A percentile compares a stretch with the other conserved stretches of the same genome.
These are phyloP conservation scores for Trididemnum miniatum DNA, from an alignment of 23 tunicate genomes.

Conservation along the genomic window DNA sequence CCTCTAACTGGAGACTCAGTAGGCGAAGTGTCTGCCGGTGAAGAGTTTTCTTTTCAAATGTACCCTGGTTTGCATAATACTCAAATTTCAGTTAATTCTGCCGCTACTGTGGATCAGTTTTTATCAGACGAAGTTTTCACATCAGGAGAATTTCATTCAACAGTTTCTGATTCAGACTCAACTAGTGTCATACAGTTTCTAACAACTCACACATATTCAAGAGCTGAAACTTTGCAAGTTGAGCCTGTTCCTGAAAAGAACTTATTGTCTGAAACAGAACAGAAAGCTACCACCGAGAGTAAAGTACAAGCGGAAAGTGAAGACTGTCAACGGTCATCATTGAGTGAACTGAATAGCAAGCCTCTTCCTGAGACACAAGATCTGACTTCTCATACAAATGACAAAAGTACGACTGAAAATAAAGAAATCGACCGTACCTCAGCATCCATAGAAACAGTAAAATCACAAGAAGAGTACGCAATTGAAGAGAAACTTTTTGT, in stretches of 20 bases:
- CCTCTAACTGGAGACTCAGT: slow-evolving; percentile 39
- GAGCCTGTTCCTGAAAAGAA: background rate
- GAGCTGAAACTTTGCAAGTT: background rate
- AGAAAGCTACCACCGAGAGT: background rate
- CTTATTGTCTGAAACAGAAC: too few species aligned
- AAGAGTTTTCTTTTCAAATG: slow-evolving; percentile 50
- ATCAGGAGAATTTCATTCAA: slow-evolving; percentile 33
- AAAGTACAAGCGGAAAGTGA: background rate
- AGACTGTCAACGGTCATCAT: background rate
- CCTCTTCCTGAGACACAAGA: background rate
- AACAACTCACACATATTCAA: too few species aligned
- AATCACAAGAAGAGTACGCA: background rate
- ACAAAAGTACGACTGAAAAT: too few species aligned
- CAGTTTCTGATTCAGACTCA: background rate
- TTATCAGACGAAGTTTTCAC: slow-evolving; percentile 44
- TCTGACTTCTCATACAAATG: background rate
- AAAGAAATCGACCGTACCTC: background rate
- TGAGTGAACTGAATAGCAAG: too few species aligned
- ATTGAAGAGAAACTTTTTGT: background rate
- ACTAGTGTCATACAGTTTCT: background rate
- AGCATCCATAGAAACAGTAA: background rate
- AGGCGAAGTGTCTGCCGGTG: slow-evolving; percentile 54
- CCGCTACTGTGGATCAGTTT: slow-evolving; percentile 44
- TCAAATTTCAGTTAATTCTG: slow-evolving; percentile 29
- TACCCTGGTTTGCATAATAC: slow-evolving; percentile 9